phyloP scores from a whole-genome alignment of 2,888 invertebrate species.

The Autographa pulchrina region DNA sequence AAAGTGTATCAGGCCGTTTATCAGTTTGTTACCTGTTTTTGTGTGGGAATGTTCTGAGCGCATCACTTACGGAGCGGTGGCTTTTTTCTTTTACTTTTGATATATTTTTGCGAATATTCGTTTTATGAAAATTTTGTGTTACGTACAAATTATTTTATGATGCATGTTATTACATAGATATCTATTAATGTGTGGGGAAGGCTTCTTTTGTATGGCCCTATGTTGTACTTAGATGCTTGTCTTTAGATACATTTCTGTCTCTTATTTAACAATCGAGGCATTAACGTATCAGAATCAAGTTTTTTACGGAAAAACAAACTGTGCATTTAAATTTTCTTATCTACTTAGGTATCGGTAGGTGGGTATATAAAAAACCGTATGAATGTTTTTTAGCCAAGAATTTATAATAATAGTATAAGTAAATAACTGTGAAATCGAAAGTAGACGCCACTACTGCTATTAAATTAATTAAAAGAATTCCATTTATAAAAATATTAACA shows the following conservation, averaged over 20 bases:
- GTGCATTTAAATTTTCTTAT: too few species aligned
- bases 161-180: background rate
- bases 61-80: slow-evolving; percentile 27
- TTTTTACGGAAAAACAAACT: too few species aligned
- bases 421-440: background rate
- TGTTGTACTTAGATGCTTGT: too few species aligned
- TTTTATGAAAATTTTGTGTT: background rate
- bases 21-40: slow-evolving; percentile 57
- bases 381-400: background rate
- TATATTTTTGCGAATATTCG: background rate
- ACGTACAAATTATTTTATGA: background rate
- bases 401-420: background rate
- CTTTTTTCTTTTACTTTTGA: slow-evolving; percentile 32
- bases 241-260: too few species aligned
- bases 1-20: slow-evolving; percentile 64
- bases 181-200: background rate
- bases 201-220: too few species aligned
- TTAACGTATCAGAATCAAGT: too few species aligned
- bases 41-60: slow-evolving; percentile 39
- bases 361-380: background rate
- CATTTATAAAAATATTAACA: slow-evolving; percentile 1
- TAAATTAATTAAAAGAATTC: background rate
- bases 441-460: background rate
- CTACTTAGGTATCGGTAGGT: too few species aligned
- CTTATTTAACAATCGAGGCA: too few species aligned